Evolutionary conservation across 2,888 invertebrate species (phyloP), one percentile per base, ranked within the genome.

Genomic region (Lysandra coridon): DNA sequence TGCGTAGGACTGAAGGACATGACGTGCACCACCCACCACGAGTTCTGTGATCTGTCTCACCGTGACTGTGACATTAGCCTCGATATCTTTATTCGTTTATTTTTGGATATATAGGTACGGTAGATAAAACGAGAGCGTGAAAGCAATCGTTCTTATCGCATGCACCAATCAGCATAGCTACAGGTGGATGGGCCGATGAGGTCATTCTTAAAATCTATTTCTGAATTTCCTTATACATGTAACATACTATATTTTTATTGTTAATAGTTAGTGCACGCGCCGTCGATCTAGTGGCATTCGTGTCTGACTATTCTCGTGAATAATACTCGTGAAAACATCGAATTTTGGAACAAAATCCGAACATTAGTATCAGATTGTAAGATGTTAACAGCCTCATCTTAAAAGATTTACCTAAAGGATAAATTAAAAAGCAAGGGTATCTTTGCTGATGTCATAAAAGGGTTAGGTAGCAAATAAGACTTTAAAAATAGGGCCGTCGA

Each of bases 11-110:
- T 64, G 64, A 64, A 5, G 33, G 33, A 69, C 33, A 69, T 69
- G 69, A 69, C 69, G 69, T 69, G 69, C 69, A 33, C 76, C 76
- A 57, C 76, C 76, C 76, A 76, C 76, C 49, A 74, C 40, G n/a
- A 74, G 44, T n/a, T 74, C 74, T 74, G 74, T 44, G 74, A 74
- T 74, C 74, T 44, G 74, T 74, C 40, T 44, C 74, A 74, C 40
- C 74, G 44, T 44, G 40, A 40, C 40, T 17, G n/a, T 74, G 37
- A 74, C 74, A 74, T n/a, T 40, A 40, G 74, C 74, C 64, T 30
- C 64, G 12, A 64, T 64, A 64, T 30, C 64, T 64, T 10, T 64
- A 64, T 30, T 64, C 10, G 64, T 64, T 64, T 64, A 64, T 64
- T 64, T 64, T 64, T 30, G 12, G 30, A 64, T 64, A 64, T 64